These are phyloP conservation scores for Parnassius orleans DNA, from an alignment of 2,888 invertebrate species.

Conservation along the genomic window DNA sequence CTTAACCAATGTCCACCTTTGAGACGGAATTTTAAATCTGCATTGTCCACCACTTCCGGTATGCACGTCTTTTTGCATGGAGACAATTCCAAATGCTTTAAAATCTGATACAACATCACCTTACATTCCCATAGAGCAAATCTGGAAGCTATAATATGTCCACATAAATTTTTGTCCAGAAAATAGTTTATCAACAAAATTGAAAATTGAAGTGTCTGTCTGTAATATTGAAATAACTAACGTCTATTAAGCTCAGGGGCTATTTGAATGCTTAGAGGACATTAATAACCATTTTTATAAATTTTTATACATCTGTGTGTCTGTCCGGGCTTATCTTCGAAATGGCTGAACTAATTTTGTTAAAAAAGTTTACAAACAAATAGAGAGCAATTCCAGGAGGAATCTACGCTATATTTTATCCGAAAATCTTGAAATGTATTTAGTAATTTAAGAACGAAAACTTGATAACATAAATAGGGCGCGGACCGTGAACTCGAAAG, in stretches of 20 bases:
- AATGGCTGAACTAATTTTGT: too few species aligned
- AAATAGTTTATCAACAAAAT: background rate
- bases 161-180: background rate
- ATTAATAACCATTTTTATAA: background rate
- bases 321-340: too few species aligned
- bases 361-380: too few species aligned
- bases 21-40: slow-evolving; percentile 44
- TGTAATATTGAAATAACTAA: background rate
- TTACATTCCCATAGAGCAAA: slow-evolving; percentile 67
- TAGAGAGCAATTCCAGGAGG: too few species aligned
- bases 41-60: slow-evolving; percentile 39
- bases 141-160: slow-evolving; percentile 47
- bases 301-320: background rate
- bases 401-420: too few species aligned
- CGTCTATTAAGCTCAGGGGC: too few species aligned
- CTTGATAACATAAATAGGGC: background rate
- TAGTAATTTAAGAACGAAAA: too few species aligned
- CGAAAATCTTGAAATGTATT: too few species aligned
- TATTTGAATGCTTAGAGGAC: background rate
- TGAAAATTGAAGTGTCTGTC: background rate
- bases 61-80: slow-evolving; percentile 51
- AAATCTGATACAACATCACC: slow-evolving; percentile 55
- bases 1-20: slow-evolving; percentile 57
- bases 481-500: too few species aligned
- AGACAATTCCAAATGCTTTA: slow-evolving; percentile 51